These are phyloP conservation scores for Hypanus sabinus DNA, from an alignment of 2,113 vertebrate genomes.

Conservation along the genomic window DNA sequence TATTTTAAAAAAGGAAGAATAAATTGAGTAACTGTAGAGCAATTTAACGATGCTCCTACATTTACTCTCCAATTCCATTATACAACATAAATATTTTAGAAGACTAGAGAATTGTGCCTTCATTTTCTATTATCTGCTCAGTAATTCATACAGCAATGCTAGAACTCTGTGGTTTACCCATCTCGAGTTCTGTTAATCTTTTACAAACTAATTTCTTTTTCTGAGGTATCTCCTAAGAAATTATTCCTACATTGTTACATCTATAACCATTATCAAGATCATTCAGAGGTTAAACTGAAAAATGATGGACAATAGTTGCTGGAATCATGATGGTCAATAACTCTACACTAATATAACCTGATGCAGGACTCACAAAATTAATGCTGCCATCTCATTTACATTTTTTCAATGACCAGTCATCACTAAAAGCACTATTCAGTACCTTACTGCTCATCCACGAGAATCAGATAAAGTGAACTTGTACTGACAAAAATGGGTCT, in stretches of 20 bases:
- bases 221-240: neutral
- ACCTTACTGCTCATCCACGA: no score
- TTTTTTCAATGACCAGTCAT: no score
- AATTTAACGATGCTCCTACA: neutral
- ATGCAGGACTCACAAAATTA: no score
- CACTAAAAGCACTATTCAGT: no score
- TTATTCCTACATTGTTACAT: neutral
- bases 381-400: no score
- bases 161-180: neutral
- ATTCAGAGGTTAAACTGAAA: no score
- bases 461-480: no score
- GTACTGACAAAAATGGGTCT: no score
- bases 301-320: no score
- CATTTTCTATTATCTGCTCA: neutral
- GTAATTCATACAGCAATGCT: neutral
- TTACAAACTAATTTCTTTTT: neutral
- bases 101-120: neutral
- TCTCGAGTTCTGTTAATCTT: neutral
- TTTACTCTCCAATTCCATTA: neutral
- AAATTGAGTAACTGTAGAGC: no score
- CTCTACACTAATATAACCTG: no score
- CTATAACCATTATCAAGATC: neutral
- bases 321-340: no score
- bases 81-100: neutral
- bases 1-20: neutral